Evolutionary conservation across 2,888 invertebrate genomes (phyloP), one percentile per base, ranked within the genome.

Genomic region (Tinea trinotella): DNA sequence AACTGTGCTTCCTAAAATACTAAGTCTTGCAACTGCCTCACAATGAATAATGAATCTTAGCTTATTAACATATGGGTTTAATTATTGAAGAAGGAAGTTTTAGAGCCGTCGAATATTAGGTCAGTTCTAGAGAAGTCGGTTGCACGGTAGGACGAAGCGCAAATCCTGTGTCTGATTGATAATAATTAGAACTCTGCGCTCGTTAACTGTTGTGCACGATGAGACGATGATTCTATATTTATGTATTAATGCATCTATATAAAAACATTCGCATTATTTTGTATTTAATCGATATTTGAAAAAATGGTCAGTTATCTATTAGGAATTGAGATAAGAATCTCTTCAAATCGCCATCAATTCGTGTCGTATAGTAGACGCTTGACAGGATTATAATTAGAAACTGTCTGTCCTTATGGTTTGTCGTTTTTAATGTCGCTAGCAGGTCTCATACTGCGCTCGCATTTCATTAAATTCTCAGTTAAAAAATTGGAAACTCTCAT

Each of bases 381-480:
- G 84, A 84, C 85, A 85, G 85, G 74, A 82, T 82, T 82, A 84
- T 84, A 85, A 85, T 85, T 83, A 83, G 81, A 84, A 83, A 78
- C 78, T 78, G 81, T 81, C 80, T 68, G 76, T 78, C 70, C 75
- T 76, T 76, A 77, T 73, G 76, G 79, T 76, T 74, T 80, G 76
- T 80, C 81, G 76, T 81, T 82, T 83, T 83, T 82, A 82, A 82
- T 81, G 84, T 84, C 83, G 78, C 82, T 83, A 76, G 79, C 65
- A 68, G 74, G 78, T 82, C 82, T 75, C 84, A 85, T 80, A 85
- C 84, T 82, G 85, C 71, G 83, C 77, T 77, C 83, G 84, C 80
- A 80, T 83, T 84, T 85, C 84, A 82, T 85, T 85, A 85, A 76
- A 70, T 68, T 63, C 63, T 66, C 71, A 69, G 70, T 77, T 79